Base-by-base conservation (phyloP, 2,113 vertebrate genomes). In the Pseudorectes ferrugineus region DNA sequence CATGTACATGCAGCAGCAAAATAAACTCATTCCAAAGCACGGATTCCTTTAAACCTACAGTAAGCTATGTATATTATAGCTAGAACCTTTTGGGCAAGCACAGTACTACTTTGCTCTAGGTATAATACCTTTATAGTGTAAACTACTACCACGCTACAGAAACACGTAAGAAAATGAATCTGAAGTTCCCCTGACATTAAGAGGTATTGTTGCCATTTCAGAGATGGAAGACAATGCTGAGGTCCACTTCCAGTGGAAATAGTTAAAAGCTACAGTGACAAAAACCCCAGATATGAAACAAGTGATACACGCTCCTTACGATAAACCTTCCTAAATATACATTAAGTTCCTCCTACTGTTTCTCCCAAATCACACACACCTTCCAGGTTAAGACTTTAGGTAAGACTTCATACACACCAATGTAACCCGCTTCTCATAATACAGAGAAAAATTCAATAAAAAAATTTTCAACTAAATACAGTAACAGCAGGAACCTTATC, bases 211-310 rank as follows among this genome's bases (percentile, higher is more conserved):
- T 91, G 80, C 65, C 26, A 76, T 75, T 89, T 92, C 54, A 54
- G 81, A 93, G 58, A 92, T 12, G 38, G 52, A 95, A 89, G 66
- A 89, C 57, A 79, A 87, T 19, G 21, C 23, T 72, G 73, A 59
- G 29, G 85, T 88, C 59, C 67, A 67, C 65, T 86, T 87, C 81
- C 55, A 79, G 24, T 3, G 29, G 38, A 91, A 46, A 66, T 42
- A 93, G 14, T 86, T 42, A 54, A 75, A 94, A 73, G 51, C 42
- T 73, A 70, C 21, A 66, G 45, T 23, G 17, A 95, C 58, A 87
- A 93, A 84, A 74, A 67, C 14, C 76, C 84, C 21, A 85, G 29
- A 57, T 35, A 82, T 1, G 14, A 89, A 95, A 85, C 9, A 91
- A 62, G 7, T 9, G 12, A 85, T 29, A 57, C 4, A 36, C 13